Evolutionary conservation across 2,888 invertebrate species (phyloP).

Genomic region (Drosophila kambysellisi): DNA sequence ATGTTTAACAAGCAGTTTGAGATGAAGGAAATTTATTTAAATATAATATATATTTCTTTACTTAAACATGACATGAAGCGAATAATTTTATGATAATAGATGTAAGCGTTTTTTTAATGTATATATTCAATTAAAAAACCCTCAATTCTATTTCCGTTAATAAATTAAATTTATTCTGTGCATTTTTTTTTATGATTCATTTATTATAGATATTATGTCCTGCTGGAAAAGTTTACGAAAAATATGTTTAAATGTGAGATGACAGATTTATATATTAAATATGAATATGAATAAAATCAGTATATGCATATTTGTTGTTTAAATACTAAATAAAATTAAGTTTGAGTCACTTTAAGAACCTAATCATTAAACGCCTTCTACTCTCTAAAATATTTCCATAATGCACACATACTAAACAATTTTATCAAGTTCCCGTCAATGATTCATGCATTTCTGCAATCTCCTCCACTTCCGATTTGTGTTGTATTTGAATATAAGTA

Average conservation of each 20-base stretch:
- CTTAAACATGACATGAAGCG: neutral
- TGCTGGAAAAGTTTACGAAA: neutral
- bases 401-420: neutral
- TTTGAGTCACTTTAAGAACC: neutral
- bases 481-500: neutral
- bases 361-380: neutral
- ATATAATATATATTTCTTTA: neutral
- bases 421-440: slow-evolving; percentile 32
- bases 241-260: neutral
- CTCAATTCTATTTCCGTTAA: neutral
- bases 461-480: slow-evolving; percentile 36
- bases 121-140: neutral
- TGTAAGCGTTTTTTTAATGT: neutral
- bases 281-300: neutral
- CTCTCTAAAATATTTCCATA: neutral
- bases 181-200: neutral
- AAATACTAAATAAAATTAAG: neutral
- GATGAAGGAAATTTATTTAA: neutral
- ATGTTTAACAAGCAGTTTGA: neutral
- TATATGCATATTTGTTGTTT: neutral
- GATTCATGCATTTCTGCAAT: slow-evolving; percentile 36
- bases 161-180: neutral
- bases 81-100: too few relatives aligned
- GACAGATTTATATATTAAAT: neutral
- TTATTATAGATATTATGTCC: neutral